Conservation (phyloP, 2,888 invertebrate species). For the Plusia festucae region DNA sequence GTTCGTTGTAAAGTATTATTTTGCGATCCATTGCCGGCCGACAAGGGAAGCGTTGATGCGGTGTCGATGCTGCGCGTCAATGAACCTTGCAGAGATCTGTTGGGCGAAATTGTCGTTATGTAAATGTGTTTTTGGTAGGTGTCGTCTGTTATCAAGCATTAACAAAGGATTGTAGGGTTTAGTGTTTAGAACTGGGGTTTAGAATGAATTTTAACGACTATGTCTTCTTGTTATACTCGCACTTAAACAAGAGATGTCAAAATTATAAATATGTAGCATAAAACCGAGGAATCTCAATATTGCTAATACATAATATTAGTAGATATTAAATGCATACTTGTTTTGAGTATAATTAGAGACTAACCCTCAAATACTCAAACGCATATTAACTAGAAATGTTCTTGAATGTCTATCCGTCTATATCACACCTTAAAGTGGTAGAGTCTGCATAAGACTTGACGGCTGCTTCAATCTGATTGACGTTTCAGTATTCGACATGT, state of each 20-base stretch:
- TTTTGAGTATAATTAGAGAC: no score
- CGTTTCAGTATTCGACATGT: no score
- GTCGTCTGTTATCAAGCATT: slow-evolving; percentile 37
- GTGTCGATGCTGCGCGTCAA: slow-evolving; percentile 86
- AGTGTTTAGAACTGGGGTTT: slow-evolving; percentile 25
- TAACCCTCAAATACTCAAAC: no score
- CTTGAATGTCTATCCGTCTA: no score
- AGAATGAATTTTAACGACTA: not conserved
- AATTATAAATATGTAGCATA: not conserved
- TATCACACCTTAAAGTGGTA: no score
- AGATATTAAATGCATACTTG: no score
- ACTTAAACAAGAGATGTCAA: not conserved
- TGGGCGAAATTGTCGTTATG: slow-evolving; percentile 8
- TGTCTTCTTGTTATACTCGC: not conserved
- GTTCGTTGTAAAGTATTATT: slow-evolving; percentile 84
- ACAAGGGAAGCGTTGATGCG: slow-evolving; percentile 82
- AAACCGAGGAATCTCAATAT: not conserved
- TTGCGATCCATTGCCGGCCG: slow-evolving; percentile 80
- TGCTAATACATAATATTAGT: not conserved
- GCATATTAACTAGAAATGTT: no score
- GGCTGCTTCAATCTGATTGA: no score
- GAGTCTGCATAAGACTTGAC: no score
- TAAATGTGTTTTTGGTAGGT: slow-evolving; percentile 11
- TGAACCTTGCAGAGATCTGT: slow-evolving; percentile 84
- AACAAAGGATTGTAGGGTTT: slow-evolving; percentile 28